phyloP scores from a whole-genome alignment of 1,140 invertebrate genomes.

The Nixonia krombeini region DNA sequence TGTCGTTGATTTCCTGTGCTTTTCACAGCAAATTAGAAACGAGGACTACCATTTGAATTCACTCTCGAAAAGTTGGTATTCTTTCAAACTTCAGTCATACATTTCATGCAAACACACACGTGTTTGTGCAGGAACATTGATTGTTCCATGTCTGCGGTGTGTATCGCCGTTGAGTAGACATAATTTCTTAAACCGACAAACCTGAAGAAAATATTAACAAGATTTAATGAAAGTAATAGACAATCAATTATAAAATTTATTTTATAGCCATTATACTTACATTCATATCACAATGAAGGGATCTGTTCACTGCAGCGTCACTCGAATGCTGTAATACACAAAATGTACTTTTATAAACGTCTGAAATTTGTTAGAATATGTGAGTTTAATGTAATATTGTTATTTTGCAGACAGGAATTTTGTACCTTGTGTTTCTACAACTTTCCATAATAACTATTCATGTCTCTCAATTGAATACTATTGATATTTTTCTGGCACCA shows the following conservation, averaged over 20 bases:
- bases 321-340: constrained; percentile 68
- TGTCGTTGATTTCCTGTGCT: constrained; percentile 46
- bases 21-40: constrained; percentile 53
- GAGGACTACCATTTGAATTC: constrained; percentile 46
- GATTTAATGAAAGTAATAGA: no score
- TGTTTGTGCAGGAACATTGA: constrained; percentile 30
- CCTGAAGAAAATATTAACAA: constrained; percentile 47
- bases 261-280: no score
- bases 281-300: constrained; percentile 71
- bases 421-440: no score
- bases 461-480: no score
- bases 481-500: neutral
- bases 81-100: constrained; percentile 36
- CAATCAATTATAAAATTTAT: no score
- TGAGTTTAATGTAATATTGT: no score
- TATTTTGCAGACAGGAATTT: no score
- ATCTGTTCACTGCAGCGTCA: constrained; percentile 68
- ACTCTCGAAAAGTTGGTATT: constrained; percentile 33
- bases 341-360: neutral
- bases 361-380: neutral
- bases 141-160: constrained; percentile 47
- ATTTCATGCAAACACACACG: no score
- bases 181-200: constrained; percentile 66
- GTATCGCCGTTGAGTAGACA: constrained; percentile 55
- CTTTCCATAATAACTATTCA: no score